These are phyloP conservation scores for Eugnorisma glareosa DNA, from an alignment of 2,888 invertebrate species.

Conservation along the genomic window DNA sequence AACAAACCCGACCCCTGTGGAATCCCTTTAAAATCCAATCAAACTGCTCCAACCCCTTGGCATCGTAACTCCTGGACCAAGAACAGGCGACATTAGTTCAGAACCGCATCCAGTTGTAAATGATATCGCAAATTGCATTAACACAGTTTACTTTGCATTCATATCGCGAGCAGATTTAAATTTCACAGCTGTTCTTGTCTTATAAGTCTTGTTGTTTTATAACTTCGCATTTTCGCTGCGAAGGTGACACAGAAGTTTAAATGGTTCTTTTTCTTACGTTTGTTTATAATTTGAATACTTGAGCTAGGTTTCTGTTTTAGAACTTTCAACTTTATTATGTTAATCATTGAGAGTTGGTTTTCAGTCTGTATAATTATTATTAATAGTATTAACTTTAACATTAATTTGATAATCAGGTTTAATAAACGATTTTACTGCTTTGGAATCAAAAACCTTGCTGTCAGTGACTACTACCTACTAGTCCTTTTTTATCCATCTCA, in stretches of 20 bases:
- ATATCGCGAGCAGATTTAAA: conserved; percentile 71
- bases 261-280: conserved; percentile 52
- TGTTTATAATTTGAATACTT: conserved; percentile 45
- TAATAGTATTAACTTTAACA: no score
- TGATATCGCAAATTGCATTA: conserved; percentile 84
- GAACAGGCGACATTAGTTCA: conserved; percentile 78
- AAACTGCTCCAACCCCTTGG: conserved; percentile 15
- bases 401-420: not conserved
- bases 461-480: no score
- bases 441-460: not conserved
- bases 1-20: conserved; percentile 21
- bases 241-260: conserved; percentile 58
- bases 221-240: conserved; percentile 56
- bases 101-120: conserved; percentile 76
- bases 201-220: conserved; percentile 64
- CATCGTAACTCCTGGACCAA: conserved; percentile 38
- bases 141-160: conserved; percentile 75
- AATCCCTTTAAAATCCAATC: conserved; percentile 42
- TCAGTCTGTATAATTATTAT: not conserved
- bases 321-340: conserved; percentile 8
- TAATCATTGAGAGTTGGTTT: not conserved
- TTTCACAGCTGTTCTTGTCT: conserved; percentile 64
- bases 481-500: not conserved
- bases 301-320: not conserved
- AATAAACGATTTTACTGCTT: not conserved